Percentiles rank a stretch among this genome's conserved stretches.
Evolutionary conservation across 1,140 invertebrate genomes (phyloP).

Genomic region (Drosophila pachea): DNA sequence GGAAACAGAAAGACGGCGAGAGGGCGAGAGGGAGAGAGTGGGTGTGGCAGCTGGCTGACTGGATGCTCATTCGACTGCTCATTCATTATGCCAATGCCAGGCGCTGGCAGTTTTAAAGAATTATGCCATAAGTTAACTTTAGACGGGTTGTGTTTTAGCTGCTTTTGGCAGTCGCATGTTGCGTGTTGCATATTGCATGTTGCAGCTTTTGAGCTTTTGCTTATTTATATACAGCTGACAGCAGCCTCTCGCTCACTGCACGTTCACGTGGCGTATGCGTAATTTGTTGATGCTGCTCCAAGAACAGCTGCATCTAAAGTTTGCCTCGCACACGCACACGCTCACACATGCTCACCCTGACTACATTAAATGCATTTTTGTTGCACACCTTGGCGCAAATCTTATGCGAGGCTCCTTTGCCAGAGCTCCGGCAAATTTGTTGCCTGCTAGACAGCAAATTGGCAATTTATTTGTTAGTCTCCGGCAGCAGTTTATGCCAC

Average conservation of each 20-base stretch:
- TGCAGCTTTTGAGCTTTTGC: constrained; percentile 27
- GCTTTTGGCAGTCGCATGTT: constrained; percentile 53
- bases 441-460: constrained; percentile 54
- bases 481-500: constrained; percentile 55
- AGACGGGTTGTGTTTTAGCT: constrained; percentile 59
- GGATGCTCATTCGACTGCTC: constrained; percentile 51
- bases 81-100: constrained; percentile 75
- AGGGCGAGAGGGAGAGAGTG: not conserved
- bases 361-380: constrained; percentile 74
- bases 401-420: constrained; percentile 48
- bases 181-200: constrained; percentile 56
- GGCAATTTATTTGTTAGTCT: constrained; percentile 65
- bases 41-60: constrained; percentile 49
- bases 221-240: constrained; percentile 41
- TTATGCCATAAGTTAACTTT: constrained; percentile 74
- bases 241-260: constrained; percentile 33
- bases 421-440: constrained; percentile 43
- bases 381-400: constrained; percentile 53
- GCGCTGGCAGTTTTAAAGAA: constrained; percentile 58
- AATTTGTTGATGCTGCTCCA: constrained; percentile 62
- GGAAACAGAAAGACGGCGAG: not conserved
- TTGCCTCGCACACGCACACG: constrained; percentile 19
- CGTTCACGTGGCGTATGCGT: constrained; percentile 65
- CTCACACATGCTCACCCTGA: constrained; percentile 17
- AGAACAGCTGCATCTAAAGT: constrained; percentile 15